phyloP scores from a whole-genome alignment of 2,113 vertebrate genomes.

The Himantopus leucocephalus region DNA sequence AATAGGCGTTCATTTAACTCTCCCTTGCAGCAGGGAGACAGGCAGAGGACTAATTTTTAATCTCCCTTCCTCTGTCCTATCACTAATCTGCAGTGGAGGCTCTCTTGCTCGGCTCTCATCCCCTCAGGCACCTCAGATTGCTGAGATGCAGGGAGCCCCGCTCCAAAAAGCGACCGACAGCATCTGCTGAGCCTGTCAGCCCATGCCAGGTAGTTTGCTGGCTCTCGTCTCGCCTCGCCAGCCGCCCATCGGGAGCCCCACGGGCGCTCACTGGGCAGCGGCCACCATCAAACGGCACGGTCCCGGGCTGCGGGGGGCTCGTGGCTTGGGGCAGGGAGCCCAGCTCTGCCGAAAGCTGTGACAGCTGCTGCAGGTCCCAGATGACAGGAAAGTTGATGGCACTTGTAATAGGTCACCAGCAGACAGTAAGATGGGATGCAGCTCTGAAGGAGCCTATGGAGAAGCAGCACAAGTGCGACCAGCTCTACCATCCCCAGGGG shows the following conservation, averaged over 20 bases:
- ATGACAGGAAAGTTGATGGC: not conserved
- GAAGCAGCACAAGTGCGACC: rapidly evolving
- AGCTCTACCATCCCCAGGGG: not conserved
- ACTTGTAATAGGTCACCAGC: not conserved
- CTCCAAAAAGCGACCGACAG: not conserved
- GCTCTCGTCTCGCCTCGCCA: rapidly evolving
- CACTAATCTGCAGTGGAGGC: not conserved
- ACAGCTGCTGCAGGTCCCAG: not conserved
- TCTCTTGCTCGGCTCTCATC: rapidly evolving
- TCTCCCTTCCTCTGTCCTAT: not conserved
- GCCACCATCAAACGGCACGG: not conserved
- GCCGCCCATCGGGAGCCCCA: rapidly evolving
- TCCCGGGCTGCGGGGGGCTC: not conserved
- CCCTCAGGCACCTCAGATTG: not conserved
- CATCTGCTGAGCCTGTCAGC: not conserved
- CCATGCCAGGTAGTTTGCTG: rapidly evolving
- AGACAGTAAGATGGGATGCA: not conserved
- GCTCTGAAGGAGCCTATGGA: not conserved
- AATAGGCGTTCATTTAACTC: not conserved
- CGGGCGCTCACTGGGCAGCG: rapidly evolving
- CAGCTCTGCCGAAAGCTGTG: not conserved
- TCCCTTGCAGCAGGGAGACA: not conserved
- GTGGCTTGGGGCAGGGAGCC: not conserved
- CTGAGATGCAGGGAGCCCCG: not conserved
- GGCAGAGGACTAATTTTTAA: not conserved